Evolutionary conservation across 2,888 invertebrate species (phyloP), one percentile per base, ranked within the genome.

Genomic region (Clivina fossor): DNA sequence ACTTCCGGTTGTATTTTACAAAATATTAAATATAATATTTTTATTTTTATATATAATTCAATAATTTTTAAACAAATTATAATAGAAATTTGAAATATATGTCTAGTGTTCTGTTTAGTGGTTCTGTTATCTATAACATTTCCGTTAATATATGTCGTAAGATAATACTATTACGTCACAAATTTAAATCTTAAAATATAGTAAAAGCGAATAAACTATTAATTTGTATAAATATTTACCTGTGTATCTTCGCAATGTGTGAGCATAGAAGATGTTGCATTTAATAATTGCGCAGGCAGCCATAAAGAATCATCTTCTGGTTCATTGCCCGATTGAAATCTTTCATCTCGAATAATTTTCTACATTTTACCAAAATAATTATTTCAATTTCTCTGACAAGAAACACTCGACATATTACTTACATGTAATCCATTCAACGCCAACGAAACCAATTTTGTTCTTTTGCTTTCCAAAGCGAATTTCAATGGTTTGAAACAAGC

Each of bases 261-360:
- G 65, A 86, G 81, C 67, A 90, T 85, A 0, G 87, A 86, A 16
- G 88, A 84, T 49, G 95, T 90, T 1, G 93, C 86, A 61, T 89
- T 85, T 28, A 96, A 78, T 54, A 96, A 79, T 74, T 96, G 96
- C 2, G 93, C 89, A 3, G 95, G 93, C 68, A 95, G 78, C 93
- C 94, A 94, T 38, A 91, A 78, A 1, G 92, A 92, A 74, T 94
- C 93, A 70, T 92, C 90, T 74, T 94, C 93, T 1, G 90, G 90
- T 70, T 94, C 94, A 61, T 89, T 83, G 18, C 90, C 90, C 13
- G 92, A 85, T 70, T 93, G 93, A 70, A 95, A 94, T 55, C 93
- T 80, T 70, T 93, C 93, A 75, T 96, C 95, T 61, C 91, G 84
- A 19, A 95, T 82, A 65, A 95, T 83, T 81, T 89, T 88, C 94